Percentiles rank a stretch among this genome's conserved stretches.
These are phyloP conservation scores for Mantis religiosa DNA, from an alignment of 2,888 invertebrate species.

Conservation along the genomic window DNA sequence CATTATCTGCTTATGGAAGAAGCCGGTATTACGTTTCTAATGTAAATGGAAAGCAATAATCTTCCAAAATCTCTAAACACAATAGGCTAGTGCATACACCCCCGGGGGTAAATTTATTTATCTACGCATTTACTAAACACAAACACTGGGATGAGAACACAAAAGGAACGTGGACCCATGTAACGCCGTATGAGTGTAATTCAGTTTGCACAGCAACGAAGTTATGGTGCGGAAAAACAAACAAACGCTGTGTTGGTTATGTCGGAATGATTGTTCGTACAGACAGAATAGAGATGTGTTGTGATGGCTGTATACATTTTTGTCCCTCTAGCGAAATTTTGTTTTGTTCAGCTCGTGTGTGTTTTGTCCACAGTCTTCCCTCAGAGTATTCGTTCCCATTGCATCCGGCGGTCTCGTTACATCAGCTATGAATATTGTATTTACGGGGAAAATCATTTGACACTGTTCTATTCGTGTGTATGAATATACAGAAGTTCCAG, in stretches of 20 bases:
- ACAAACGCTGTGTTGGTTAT: not conserved
- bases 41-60: not conserved
- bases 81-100: not conserved
- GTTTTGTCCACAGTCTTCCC: not conserved
- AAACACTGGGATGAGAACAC: not conserved
- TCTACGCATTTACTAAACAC: not conserved
- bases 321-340: not conserved
- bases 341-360: not conserved
- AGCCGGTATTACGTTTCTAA: not conserved
- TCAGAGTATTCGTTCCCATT: not conserved
- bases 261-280: not conserved
- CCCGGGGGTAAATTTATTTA: not conserved
- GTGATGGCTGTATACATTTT: not conserved
- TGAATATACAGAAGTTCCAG: not conserved
- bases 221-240: not conserved
- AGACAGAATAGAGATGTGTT: not conserved
- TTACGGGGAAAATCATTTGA: not conserved
- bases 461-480: not conserved
- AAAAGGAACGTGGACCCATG: not conserved
- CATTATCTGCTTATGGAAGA: not conserved
- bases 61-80: not conserved
- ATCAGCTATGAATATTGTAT: not conserved
- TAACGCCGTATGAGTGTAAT: not conserved
- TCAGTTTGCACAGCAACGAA: not conserved
- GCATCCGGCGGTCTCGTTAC: not conserved